Base-by-base conservation (phyloP, 2,888 invertebrate genomes). In the Parnassius smintheus region DNA sequence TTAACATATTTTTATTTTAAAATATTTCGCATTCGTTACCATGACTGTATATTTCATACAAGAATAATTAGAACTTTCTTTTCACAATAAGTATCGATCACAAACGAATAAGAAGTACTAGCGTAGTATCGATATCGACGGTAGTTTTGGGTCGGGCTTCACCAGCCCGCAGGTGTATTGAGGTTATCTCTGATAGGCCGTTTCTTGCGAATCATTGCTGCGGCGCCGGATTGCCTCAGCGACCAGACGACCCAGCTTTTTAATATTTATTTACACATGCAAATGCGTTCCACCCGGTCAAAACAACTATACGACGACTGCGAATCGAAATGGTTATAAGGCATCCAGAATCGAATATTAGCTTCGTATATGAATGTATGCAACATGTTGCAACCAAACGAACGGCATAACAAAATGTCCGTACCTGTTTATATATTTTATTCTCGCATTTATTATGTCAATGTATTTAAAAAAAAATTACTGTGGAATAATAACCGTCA, bases 241-340 rank as follows among this genome's bases (percentile, higher is more conserved):
- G 75, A 77, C 75, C 74, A 79, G 73, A 70, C 72, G 67, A 61
- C 57, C 60, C 62, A 53, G 70, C 75, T 75, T 72, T 77, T 80
- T 75, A 72, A 82, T 83, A 85, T 86, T 86, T 86, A 87, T 88
- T 88, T 85, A 86, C 85, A 80, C 81, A 85, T 85, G 82, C 80
- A 82, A 83, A 85, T 83, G 72, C 72, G 70, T 68, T 66, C 71
- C 75, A 64, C 66, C 57, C 68, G 66, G 65, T 66, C 68, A 70
- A 70, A 72, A 70, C 70, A 69, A 69, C 70, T 65, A 65, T 56
- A 63, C 62, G 65, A 66, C 65, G 70, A 65, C 56, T 62, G 66
- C 65, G 66, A 68, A 65, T 65, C 64, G 64, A 66, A 68, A 68
- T 51, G 61, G 51, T 51, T 52, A 56, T 46, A 61, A 53, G 56